Base-by-base conservation (phyloP, 2,113 vertebrate species). In the Salvelinus sp. region DNA sequence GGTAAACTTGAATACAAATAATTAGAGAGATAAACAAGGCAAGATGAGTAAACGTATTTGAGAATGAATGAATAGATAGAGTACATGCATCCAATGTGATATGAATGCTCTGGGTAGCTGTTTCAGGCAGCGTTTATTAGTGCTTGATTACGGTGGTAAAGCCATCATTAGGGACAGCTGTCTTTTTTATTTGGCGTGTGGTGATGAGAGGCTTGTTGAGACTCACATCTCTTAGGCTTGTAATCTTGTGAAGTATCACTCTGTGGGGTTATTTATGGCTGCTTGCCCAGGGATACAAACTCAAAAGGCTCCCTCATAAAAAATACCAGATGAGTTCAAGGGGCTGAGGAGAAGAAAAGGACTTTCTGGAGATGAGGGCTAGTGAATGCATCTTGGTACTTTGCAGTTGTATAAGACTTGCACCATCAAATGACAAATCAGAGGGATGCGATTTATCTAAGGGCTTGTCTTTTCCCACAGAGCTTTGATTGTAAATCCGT, bases 121-220 rank as follows among this genome's bases (percentile, higher is more conserved):
- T 27, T 48, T 78, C 64, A 76, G 73, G 65, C 67, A 50, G 28
- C 58, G 4, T 58, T 82, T 70, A 48, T 13, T 38, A 65, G 72
- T 48, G 54, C 77, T 78, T 82, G 72, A 82, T 73, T 78, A 75
- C 72, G 76, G 74, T 5, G 57, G 75, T 86, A 75, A 80, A 33
- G 47, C 63, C 70, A 54, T 77, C 47, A 74, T 69, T 75, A 77
- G 73, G 75, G 72, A 83, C 77, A 83, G 76, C 70, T 79, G 74
- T 48, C 67, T 75, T 69, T 75, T 84, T 78, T 72, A 73, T 80
- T 73, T 74, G 54, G 18, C 23, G 2, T 30, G 20, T 75, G 44
- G 27, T 63, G 70, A 74, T 63, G 58, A 79, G 78, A 80, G 72
- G 50, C 33, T 80, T 57, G 38, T 72, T 33, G 74, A 77, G 58